These are phyloP conservation scores for Paramormyrops hopkinsi DNA, from an alignment of 2,797 vertebrate species.

Conservation along the genomic window DNA sequence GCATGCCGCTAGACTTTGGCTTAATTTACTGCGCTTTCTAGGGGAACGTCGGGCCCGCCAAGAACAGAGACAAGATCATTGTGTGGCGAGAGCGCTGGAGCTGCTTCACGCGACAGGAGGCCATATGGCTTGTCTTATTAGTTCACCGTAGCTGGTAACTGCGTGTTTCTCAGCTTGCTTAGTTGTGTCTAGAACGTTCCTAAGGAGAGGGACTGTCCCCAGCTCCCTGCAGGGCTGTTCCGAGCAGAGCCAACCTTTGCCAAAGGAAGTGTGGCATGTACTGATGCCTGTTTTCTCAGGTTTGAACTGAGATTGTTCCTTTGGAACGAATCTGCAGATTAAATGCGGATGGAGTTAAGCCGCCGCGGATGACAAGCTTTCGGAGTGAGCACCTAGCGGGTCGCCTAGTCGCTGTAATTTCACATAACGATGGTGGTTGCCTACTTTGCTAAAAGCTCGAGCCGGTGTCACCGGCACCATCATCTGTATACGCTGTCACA, in stretches of 20 bases:
- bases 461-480: constrained; percentile 9
- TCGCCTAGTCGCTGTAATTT: not conserved
- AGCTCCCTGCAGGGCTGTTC: not conserved
- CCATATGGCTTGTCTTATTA: constrained; percentile 7
- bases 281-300: not conserved
- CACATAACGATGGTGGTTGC: not conserved
- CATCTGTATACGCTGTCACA: constrained; percentile 39
- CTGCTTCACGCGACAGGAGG: not conserved
- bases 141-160: not conserved
- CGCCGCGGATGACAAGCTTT: not conserved
- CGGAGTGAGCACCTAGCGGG: not conserved
- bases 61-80: constrained; percentile 12
- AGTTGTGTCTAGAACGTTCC: constrained; percentile 1
- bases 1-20: not conserved
- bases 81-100: not conserved
- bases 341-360: not conserved
- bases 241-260: not conserved
- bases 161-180: not conserved
- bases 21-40: not conserved
- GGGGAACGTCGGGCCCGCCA: not conserved
- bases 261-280: not conserved
- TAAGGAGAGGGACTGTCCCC: not conserved
- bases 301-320: not conserved
- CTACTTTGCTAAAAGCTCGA: not conserved
- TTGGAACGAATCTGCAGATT: constrained; percentile 3